A percentile compares a stretch with the other conserved stretches of the same genome.
phyloP scores from a whole-genome alignment of 2,797 vertebrate species.

The Meda fulgida region DNA sequence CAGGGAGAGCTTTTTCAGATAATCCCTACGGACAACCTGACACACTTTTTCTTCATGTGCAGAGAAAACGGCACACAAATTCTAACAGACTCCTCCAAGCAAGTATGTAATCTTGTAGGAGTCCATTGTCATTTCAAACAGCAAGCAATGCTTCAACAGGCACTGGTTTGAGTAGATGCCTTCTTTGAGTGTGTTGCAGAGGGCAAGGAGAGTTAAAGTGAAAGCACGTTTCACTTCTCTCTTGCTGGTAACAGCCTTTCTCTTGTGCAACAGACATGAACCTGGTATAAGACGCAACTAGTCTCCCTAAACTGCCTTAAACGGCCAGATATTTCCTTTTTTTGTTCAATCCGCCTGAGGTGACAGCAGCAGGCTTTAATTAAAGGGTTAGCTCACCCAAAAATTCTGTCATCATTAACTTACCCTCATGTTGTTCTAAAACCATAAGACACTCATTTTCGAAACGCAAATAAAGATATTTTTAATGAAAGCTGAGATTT shows the following conservation, averaged over 20 bases:
- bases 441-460: background rate
- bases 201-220: constrained; percentile 1
- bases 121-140: constrained; percentile 14
- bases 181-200: background rate
- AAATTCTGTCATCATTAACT: background rate
- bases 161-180: background rate
- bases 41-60: constrained; percentile 57
- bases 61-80: constrained; percentile 42
- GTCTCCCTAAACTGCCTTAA: background rate
- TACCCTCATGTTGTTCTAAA: background rate
- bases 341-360: background rate
- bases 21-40: constrained; percentile 64
- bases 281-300: background rate
- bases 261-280: constrained; percentile 7
- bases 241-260: background rate
- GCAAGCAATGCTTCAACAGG: background rate
- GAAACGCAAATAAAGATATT: too few relatives aligned
- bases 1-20: constrained; percentile 56
- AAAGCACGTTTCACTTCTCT: constrained; percentile 32
- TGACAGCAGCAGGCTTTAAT: background rate
- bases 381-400: background rate
- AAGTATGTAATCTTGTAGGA: background rate
- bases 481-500: background rate
- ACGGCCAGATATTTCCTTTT: constrained; percentile 4
- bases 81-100: constrained; percentile 5